Conservation (phyloP, 2,797 vertebrate genomes). For the Peromyscus melanophrys region DNA sequence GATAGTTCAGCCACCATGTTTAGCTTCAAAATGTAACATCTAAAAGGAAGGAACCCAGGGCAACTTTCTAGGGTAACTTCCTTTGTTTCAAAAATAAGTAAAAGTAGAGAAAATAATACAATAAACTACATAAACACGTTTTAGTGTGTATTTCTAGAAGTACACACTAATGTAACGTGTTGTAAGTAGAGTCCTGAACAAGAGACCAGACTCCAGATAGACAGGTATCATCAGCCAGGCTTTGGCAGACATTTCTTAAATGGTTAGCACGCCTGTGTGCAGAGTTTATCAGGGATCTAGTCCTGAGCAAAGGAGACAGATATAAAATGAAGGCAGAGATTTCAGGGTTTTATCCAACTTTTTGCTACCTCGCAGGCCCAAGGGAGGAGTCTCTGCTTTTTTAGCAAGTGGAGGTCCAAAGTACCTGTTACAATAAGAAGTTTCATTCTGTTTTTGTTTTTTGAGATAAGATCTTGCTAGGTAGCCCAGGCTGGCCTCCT, state of each 20-base stretch:
- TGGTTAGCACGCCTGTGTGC: not conserved
- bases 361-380: not conserved
- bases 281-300: not conserved
- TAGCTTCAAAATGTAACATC: not conserved
- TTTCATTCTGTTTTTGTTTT: not conserved
- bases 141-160: not conserved
- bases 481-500: no score
- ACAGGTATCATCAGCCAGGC: not conserved
- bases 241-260: no score
- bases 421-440: not conserved
- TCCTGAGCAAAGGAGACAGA: not conserved
- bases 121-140: not conserved
- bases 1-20: accelerated
- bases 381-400: not conserved
- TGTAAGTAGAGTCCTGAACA: not conserved
- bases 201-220: not conserved
- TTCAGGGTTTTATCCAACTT: not conserved
- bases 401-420: not conserved
- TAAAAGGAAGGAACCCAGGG: not conserved
- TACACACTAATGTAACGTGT: not conserved
- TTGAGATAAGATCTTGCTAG: not conserved
- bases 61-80: not conserved
- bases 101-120: not conserved
- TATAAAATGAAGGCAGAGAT: not conserved
- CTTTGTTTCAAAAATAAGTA: not conserved